Evolutionary conservation across 1,140 invertebrate genomes (phyloP), one percentile per base, ranked within the genome.

Genomic region (Rhagoletis pomonella): DNA sequence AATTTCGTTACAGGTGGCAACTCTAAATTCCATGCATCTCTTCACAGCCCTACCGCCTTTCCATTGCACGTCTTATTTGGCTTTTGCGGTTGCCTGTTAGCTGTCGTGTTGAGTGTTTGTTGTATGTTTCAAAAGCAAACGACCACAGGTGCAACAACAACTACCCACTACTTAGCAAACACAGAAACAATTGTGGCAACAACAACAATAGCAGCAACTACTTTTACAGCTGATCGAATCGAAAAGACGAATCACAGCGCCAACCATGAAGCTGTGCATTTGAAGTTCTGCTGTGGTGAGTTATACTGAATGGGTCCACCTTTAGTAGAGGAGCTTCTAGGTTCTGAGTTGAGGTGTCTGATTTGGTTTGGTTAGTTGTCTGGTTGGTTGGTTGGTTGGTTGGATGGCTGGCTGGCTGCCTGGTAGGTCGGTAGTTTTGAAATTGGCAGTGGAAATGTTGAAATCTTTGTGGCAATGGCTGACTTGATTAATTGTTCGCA

Each of bases 401-500:
- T 42, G 44, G 29, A 17, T 50, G 47, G 73, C 17, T 55, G 73
- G 14, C 14, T 77, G 73, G 73, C 4, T 77, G 69, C 4, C 4
- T 17, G 7, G 73, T 39, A 19, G 17, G 3, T 81, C 14, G 73
- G 73, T 55, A 17, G 73, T 42, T 81, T 81, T 55, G 44, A 19
- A 81, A 81, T 50, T 81, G 44, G 73, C 44, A 55, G 47, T 81
- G 73, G 42, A 81, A 55, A 81, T 81, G 73, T 81, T 81, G 67
- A 73, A 73, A 42, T 73, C 39, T 73, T 81, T 81, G 73, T 12
- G 73, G 73, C 47, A 17, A 19, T 55, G 73, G 47, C 19, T 81
- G 73, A 81, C 73, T 81, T 81, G 73, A 81, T 81, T 81, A 81
- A 81, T 81, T 81, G 73, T 81, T 81, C 73, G 73, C 73, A 81